Evolutionary conservation across 23 tunicate species (phyloP), one percentile per base, ranked within the genome.

Genomic region (Halocynthia roretzi): DNA sequence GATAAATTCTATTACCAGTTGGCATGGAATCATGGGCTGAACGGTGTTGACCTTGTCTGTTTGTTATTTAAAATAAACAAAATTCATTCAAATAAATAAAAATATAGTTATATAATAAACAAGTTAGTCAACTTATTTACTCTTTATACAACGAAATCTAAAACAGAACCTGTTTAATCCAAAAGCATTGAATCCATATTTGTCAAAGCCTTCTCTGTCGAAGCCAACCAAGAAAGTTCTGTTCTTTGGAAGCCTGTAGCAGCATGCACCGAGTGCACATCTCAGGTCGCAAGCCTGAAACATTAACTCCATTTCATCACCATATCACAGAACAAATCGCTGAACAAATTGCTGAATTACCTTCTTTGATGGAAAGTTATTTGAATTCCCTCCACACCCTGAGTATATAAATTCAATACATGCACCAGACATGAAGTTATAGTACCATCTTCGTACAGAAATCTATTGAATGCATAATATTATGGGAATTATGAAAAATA

Each of bases 251-350:
- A 52, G 50, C 74, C 87, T 58, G 57, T 89, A 89, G 57, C 96
- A 89, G 85, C 96, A 89, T 12, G 96, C 96, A 64, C 96, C 96
- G 6, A 76, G 67, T 5, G 96, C 68, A 75, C 96, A 89, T 52
- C 96, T 73, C 8, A 89, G 75, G 20, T 84, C 71, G 62, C 96
- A 89, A 10, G 87, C 87, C 95, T 88, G 50, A 21, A 74, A 21
- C 9, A 15, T 52, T 14, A 70, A 12, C 52, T n/a, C 12, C 62
- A 61, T 71, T 40, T 31, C 18, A 61, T 48, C 54, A 50, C 18
- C 8, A 9, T 76, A 50, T 67, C 19, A 75, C 71, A 50, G 56
- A 55, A 75, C 5, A 78, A 21, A 68, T 22, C 15, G 66, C 80
- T 15, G 20, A 12, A 18, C 20, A n/a, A 2, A 2, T 67, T 11